Percentiles rank a stretch among this genome's conserved stretches.
Evolutionary conservation across 2,113 vertebrate species (phyloP).

Genomic region (Marmota flaviventris): DNA sequence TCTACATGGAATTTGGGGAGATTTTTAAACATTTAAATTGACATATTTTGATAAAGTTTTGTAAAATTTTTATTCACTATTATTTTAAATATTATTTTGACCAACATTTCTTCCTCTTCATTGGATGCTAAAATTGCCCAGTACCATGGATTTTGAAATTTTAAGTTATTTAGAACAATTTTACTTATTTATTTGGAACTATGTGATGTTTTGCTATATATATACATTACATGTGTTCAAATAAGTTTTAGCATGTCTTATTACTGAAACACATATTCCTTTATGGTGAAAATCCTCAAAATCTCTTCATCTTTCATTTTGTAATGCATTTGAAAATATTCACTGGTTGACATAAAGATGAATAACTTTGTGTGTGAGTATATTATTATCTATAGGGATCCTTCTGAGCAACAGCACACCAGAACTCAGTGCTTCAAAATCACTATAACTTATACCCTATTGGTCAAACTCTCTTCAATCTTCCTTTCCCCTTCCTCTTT

Average conservation of each 20-base stretch:
- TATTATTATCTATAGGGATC: not conserved
- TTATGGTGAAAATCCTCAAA: not conserved
- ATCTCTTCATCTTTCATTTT: not conserved
- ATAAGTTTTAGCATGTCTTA: not conserved
- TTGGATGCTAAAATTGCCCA: not conserved
- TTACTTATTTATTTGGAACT: not conserved
- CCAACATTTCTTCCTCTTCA: not conserved
- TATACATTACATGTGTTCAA: not conserved
- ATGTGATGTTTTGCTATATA: not conserved
- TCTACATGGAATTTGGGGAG: not conserved
- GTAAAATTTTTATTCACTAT: not conserved
- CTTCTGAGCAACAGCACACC: not conserved
- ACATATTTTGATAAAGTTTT: not conserved
- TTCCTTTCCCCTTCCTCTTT: not conserved
- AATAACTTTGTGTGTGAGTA: not conserved
- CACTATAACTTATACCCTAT: not conserved
- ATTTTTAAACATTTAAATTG: not conserved
- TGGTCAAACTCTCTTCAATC: not conserved
- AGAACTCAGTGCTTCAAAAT: not conserved
- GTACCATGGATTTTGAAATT: not conserved
- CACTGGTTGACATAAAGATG: no score
- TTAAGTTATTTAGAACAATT: not conserved
- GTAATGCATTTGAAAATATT: not conserved
- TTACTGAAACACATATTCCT: not conserved
- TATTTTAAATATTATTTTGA: not conserved